Conservation (phyloP, 2,888 invertebrate species). For the Pristionchus japonicus region DNA sequence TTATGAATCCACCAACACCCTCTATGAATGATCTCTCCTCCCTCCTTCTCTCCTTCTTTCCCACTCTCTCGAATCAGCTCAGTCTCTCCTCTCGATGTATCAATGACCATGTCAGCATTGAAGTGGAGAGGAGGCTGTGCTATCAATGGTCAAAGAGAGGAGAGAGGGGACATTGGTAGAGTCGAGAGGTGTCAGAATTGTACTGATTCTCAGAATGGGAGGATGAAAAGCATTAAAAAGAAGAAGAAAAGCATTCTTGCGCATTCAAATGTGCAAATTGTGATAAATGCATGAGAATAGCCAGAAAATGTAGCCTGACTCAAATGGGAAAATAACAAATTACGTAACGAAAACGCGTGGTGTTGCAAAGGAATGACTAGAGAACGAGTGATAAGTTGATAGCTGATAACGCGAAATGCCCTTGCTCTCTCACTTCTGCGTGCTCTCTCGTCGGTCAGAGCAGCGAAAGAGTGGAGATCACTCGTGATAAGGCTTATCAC, state of each 20-base stretch:
- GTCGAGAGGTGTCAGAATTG: neutral
- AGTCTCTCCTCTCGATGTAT: neutral
- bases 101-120: neutral
- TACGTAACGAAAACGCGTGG: neutral
- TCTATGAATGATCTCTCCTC: neutral
- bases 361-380: neutral
- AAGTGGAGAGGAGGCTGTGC: neutral
- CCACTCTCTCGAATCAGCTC: neutral
- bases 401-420: neutral
- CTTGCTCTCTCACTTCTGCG: neutral
- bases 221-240: neutral
- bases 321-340: neutral
- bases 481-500: neutral
- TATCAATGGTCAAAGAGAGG: conserved; percentile 9
- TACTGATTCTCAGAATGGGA: no score
- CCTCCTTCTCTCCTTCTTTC: neutral
- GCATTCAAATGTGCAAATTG: no score
- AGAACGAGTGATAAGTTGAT: neutral
- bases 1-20: neutral
- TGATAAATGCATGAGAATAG: neutral
- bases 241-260: neutral
- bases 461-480: neutral
- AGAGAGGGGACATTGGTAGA: neutral
- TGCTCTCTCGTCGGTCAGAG: neutral
- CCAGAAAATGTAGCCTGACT: neutral